Evolutionary conservation across 1,140 invertebrate species (phyloP).

Genomic region (Dryas iulia): DNA sequence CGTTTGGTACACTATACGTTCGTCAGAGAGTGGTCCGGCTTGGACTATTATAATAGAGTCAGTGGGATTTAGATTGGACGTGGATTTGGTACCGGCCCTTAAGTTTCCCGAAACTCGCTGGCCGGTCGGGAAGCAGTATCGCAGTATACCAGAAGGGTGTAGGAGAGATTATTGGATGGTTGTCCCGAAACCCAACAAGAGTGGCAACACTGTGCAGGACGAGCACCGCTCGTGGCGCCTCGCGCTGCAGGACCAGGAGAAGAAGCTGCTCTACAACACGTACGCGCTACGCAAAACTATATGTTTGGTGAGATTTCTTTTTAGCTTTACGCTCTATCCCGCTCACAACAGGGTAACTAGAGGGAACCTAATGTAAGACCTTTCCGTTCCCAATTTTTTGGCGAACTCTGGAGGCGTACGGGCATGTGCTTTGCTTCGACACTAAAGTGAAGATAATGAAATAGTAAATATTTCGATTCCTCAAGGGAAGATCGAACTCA

Average conservation of each 20-base stretch:
- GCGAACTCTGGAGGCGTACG: too few species aligned
- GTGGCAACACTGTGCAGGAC: conserved; percentile 28
- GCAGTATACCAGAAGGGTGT: conserved; percentile 39
- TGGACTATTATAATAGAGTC: conserved; percentile 61
- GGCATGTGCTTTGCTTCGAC: too few species aligned
- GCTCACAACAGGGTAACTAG: too few species aligned
- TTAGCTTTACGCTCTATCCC: too few species aligned
- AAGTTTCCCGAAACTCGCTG: conserved; percentile 57
- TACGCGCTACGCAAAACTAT: conserved; percentile 46
- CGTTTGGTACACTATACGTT: conserved; percentile 38
- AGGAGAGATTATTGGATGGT: conserved; percentile 49
- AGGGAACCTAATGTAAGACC: too few species aligned
- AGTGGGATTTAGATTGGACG: conserved; percentile 46
- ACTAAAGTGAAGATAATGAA: too few species aligned
- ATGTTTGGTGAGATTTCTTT: conserved; percentile 49
- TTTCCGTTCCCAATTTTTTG: too few species aligned
- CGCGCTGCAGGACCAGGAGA: conserved; percentile 57
- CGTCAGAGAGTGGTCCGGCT: conserved; percentile 71
- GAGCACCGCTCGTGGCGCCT: conserved; percentile 54
- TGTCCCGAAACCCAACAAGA: conserved; percentile 56
- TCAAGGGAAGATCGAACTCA: too few species aligned
- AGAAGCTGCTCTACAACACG: conserved; percentile 43
- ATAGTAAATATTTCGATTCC: too few species aligned
- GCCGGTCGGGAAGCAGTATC: conserved; percentile 39
- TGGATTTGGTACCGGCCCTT: conserved; percentile 76